Evolutionary conservation across 1,140 invertebrate species (phyloP), one percentile per base, ranked within the genome.

Genomic region (Drosophila orosa): DNA sequence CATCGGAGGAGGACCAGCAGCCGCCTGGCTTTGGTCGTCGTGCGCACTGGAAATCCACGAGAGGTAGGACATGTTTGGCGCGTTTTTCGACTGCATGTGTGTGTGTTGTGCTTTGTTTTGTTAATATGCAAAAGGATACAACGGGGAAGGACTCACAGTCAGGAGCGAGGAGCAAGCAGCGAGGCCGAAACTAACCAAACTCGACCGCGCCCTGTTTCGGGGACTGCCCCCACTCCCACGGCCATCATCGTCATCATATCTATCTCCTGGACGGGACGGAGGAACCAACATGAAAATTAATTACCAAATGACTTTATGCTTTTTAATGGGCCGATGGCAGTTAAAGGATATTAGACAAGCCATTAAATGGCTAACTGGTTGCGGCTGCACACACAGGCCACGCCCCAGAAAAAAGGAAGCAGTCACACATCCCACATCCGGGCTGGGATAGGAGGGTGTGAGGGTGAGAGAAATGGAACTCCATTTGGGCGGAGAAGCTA

Each of bases 21-120:
- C 22, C 69, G 65, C 69, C 67, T 80, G 76, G 65, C 74, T 9
- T 5, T 31, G 27, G 27, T 52, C 29, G 47, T 60, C 58, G 79
- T 90, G 87, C 87, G 79, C 87, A 90, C 87, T 90, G 87, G 82
- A 86, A 90, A 83, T 52, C n/a, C 52, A 39, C 68, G 87, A 78
- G 87, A 90, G 87, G 87, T 90, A 90, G 87, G 87, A 90, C 87
- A 90, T 90, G 87, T 90, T 90, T 90, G 87, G 87, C 87, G 87
- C 87, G 84, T 78, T 90, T 87, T 89, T 89, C 63, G 31, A 35
- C 50, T 35, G 77, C 72, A 48, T 47, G 52, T 47, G 37, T 67
- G 33, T 44, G 62, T 55, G 61, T 27, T 27, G 45, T 37, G 52
- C 27, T 74, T 56, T 56, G 69, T 60, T 75, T 59, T 35, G 68